phyloP scores from a whole-genome alignment of 2,888 invertebrate species.

The Ptilodon capucinus region DNA sequence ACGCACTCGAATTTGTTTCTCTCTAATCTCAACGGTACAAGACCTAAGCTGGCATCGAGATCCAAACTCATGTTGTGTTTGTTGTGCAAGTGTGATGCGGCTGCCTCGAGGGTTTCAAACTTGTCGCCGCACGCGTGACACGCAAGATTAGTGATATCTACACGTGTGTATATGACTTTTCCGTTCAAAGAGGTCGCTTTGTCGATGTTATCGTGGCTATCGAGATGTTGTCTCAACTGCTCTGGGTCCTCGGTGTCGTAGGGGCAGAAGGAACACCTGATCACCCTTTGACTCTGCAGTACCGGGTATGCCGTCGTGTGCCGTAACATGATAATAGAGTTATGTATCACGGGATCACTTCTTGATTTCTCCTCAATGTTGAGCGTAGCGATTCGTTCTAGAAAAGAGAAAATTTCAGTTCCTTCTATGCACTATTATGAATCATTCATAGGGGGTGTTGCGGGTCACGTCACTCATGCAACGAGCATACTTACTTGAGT shows the following conservation, averaged over 20 bases:
- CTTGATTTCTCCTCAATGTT: neutral
- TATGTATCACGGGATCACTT: neutral
- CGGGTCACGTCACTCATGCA: too few species aligned
- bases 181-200: neutral
- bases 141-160: neutral
- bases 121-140: neutral
- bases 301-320: neutral
- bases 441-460: too few species aligned
- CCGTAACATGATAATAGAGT: neutral
- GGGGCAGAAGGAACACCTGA: neutral
- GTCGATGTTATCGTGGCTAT: neutral
- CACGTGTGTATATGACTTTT: neutral
- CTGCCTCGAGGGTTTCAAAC: neutral
- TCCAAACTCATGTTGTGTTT: neutral
- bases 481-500: too few species aligned
- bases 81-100: neutral
- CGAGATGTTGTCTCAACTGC: neutral
- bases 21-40: neutral
- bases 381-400: slow-evolving; percentile 10
- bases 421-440: too few species aligned
- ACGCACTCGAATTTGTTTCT: neutral
- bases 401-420: slow-evolving; percentile 24
- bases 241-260: neutral
- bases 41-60: neutral
- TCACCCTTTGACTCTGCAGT: neutral